A percentile compares a stretch with the other conserved stretches of the same genome.
These are phyloP conservation scores for Ictalurus punctatus DNA, from an alignment of 2,113 vertebrate genomes.

Conservation along the genomic window DNA sequence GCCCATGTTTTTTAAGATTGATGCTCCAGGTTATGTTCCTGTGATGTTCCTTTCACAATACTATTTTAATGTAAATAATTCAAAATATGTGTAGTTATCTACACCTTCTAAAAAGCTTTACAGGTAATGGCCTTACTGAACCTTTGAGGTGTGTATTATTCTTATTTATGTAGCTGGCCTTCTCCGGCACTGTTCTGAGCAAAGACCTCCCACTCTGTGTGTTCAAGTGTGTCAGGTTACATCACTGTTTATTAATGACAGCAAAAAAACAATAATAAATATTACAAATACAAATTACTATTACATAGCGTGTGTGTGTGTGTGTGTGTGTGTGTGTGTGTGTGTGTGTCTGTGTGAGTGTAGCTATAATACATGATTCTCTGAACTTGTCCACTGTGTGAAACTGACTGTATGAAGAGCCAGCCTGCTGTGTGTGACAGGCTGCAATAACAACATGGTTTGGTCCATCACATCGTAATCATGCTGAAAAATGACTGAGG, in stretches of 20 bases:
- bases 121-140: neutral
- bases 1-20: constrained; percentile 4
- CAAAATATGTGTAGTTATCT: neutral
- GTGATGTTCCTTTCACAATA: constrained; percentile 53
- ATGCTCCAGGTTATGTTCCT: constrained; percentile 57
- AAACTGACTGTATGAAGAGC: constrained; percentile 17
- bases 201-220: neutral
- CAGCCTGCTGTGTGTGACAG: constrained; percentile 31
- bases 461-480: constrained; percentile 47
- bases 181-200: neutral
- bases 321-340: neutral
- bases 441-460: constrained; percentile 37
- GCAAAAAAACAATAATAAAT: neutral
- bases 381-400: constrained; percentile 5
- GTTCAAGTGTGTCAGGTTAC: neutral
- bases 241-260: neutral
- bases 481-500: constrained; percentile 23
- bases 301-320: neutral
- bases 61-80: constrained; percentile 49
- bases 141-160: neutral
- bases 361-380: neutral
- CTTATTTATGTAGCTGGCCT: neutral
- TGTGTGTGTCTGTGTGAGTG: too few relatives aligned
- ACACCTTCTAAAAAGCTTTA: neutral
- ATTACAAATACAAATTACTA: neutral